A percentile compares a stretch with the other conserved stretches of the same genome.
Conservation (phyloP, 2,888 invertebrate species). For the Nephrocerus scutellatus region DNA sequence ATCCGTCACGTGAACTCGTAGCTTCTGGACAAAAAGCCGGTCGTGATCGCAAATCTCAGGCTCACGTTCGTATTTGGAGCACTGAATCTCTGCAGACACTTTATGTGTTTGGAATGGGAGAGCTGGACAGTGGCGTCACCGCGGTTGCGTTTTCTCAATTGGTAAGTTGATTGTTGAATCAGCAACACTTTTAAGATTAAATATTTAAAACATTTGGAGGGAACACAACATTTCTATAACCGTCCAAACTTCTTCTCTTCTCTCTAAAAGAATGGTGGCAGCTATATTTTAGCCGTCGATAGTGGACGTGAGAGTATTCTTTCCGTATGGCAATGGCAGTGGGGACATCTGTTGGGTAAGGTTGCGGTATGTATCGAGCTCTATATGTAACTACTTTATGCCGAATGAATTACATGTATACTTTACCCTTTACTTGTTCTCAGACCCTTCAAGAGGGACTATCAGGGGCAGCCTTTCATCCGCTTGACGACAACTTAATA, state of each 20-base stretch:
- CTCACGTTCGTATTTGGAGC: constrained; percentile 89
- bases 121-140: constrained; percentile 78
- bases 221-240: background rate
- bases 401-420: background rate
- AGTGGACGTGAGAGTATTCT: constrained; percentile 82
- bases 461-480: constrained; percentile 84
- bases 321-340: constrained; percentile 94
- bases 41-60: constrained; percentile 75
- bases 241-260: too few species aligned
- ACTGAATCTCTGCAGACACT: constrained; percentile 81
- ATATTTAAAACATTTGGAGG: constrained; percentile 3
- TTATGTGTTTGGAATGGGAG: constrained; percentile 86
- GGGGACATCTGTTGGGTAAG: constrained; percentile 87
- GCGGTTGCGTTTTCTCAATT: constrained; percentile 85
- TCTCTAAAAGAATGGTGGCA: constrained; percentile 88
- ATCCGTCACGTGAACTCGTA: constrained; percentile 79
- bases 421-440: constrained; percentile 1
- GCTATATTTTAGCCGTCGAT: constrained; percentile 83
- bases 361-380: constrained; percentile 67
- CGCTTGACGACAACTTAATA: constrained; percentile 81
- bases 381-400: background rate
- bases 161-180: constrained; percentile 49
- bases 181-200: background rate
- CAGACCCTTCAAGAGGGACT: constrained; percentile 85
- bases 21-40: constrained; percentile 86